Evolutionary conservation across 1,140 invertebrate species (phyloP), one percentile per base, ranked within the genome.

Genomic region (Drosophila biarmipes): DNA sequence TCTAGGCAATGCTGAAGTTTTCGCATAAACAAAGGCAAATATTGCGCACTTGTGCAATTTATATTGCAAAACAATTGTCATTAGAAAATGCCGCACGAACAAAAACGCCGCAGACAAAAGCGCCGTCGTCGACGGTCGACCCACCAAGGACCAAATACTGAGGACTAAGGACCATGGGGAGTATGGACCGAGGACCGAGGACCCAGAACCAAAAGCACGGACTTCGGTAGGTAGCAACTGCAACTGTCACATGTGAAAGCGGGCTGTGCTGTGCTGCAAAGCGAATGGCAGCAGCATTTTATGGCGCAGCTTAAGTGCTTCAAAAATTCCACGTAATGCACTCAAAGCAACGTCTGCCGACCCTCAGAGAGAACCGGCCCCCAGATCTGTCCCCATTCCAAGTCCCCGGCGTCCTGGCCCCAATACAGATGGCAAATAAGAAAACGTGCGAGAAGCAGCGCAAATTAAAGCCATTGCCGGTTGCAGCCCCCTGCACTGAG

Each of bases 51-150:
- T 91, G 89, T 91, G 89, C 90, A 91, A 90, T 91, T 91, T 91
- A 91, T 91, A 91, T 89, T 85, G 80, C 89, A 91, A 91, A 91
- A 89, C 89, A 91, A 91, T 91, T 91, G 89, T 91, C 89, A 91
- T 91, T 91, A 91, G 87, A 90, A 87, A 90, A 90, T 90, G 87
- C 72, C 72, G 86, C 80, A 90, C 85, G 85, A 90, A 90, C 80
- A 90, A 90, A 90, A 90, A 90, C 80, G 86, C 51, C 57, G 78
- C 78, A 90, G 73, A 90, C 85, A 90, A 80, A 84, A 75, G 78
- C 61, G 72, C 68, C 62, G 31, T 43, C 38, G 38, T 42, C 38
- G 38, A n/a, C 6, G n/a, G 34, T 35, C 35, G 73, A 73, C 57
- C 45, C 72, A 64, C 76, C 59, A 73, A 79, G 76, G 71, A 68